These are phyloP conservation scores for Cyclophora albipunctata DNA, from an alignment of 2,888 invertebrate genomes.

Conservation along the genomic window DNA sequence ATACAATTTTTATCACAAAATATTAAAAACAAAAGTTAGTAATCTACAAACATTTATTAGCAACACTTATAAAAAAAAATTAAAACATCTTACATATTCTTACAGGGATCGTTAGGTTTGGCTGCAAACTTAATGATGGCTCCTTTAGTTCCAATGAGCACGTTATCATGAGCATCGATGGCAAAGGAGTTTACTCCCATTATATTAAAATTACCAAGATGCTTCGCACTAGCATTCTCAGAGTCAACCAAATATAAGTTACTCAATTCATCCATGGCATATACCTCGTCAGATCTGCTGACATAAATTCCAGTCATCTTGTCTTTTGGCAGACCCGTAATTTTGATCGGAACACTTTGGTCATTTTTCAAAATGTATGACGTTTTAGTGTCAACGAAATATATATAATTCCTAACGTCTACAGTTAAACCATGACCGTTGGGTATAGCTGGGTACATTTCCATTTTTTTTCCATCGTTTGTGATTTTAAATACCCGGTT, in stretches of 20 bases:
- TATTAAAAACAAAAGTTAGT: too few species aligned
- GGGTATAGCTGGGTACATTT: conserved; percentile 47
- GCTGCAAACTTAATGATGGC: conserved; percentile 50
- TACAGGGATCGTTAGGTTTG: conserved; percentile 49
- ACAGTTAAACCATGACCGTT: conserved; percentile 61
- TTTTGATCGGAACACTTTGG: conserved; percentile 48
- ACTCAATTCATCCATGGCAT: conserved; percentile 61
- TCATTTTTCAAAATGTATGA: conserved; percentile 51
- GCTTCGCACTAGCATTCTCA: conserved; percentile 44
- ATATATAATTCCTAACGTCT: conserved; percentile 57
- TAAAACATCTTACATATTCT: conserved; percentile 11
- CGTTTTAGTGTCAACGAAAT: conserved; percentile 58
- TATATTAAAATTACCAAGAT: conserved; percentile 46
- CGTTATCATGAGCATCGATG: conserved; percentile 57
- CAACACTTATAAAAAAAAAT: conserved; percentile 1
- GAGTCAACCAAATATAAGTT: conserved; percentile 49
- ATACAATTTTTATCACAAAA: too few species aligned
- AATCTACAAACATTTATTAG: conserved; percentile 1
- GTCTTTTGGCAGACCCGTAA: conserved; percentile 52
- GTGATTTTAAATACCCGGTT: conserved; percentile 58
- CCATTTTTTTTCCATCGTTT: conserved; percentile 48
- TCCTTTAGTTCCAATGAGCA: conserved; percentile 54
- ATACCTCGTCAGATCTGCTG: conserved; percentile 53
- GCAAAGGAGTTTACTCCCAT: conserved; percentile 59
- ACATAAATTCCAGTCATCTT: conserved; percentile 60